These are phyloP conservation scores for Enteromius afrohamiltoni DNA, from an alignment of 2,797 vertebrate genomes.

Conservation along the genomic window DNA sequence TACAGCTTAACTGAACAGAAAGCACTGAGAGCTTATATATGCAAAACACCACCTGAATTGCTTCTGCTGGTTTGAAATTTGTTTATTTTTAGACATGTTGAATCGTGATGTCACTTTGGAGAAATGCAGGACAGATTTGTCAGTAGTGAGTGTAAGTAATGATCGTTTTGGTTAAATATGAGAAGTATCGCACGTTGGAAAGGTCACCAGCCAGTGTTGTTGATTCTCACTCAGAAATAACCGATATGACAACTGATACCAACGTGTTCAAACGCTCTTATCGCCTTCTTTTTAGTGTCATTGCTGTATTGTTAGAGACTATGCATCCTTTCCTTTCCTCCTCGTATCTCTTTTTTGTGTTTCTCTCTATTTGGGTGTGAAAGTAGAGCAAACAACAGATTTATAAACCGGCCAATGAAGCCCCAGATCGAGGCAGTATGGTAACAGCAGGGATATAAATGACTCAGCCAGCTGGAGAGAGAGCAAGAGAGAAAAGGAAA, in stretches of 20 bases:
- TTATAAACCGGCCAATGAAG: slow-evolving; percentile 53
- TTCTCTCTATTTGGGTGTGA: slow-evolving; percentile 55
- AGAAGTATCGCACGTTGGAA: neutral
- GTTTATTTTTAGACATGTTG: neutral
- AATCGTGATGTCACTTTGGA: neutral
- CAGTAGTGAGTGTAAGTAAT: neutral
- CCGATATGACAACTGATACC: neutral
- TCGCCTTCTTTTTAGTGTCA: neutral
- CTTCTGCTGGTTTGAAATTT: neutral
- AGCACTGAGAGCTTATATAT: neutral
- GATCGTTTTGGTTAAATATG: neutral
- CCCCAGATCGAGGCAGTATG: slow-evolving; percentile 55
- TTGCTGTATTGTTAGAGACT: neutral
- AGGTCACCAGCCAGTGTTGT: neutral
- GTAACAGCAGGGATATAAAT: slow-evolving; percentile 60
- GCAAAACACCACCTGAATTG: slow-evolving; percentile 7
- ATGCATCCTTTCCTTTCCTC: slow-evolving; percentile 25
- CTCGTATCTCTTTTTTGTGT: slow-evolving; percentile 21
- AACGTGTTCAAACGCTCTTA: neutral
- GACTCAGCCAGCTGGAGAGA: slow-evolving; percentile 50
- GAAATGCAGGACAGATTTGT: neutral
- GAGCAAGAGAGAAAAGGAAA: slow-evolving; percentile 2
- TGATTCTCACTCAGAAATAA: neutral
- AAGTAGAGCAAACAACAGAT: slow-evolving; percentile 58
- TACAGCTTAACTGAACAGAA: slow-evolving; percentile 3